phyloP scores from a whole-genome alignment of 2,888 invertebrate genomes.

The Apodemia mormo region DNA sequence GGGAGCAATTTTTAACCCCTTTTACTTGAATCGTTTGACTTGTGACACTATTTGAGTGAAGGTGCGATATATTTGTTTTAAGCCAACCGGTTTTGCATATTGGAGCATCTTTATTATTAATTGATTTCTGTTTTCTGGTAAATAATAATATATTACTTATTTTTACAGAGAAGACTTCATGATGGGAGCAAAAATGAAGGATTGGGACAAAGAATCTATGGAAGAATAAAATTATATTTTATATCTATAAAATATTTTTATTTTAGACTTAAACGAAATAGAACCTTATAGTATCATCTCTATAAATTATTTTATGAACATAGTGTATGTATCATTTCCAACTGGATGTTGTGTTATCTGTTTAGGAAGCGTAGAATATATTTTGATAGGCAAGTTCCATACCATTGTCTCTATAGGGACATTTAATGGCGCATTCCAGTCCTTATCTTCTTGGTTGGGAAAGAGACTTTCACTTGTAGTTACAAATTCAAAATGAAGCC shows the following conservation, averaged over 20 bases:
- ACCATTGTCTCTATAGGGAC: slow-evolving; percentile 98
- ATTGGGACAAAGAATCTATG: slow-evolving; percentile 91
- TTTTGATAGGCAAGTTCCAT: slow-evolving; percentile 97
- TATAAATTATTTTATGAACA: slow-evolving; percentile 51
- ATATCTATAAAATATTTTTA: slow-evolving; percentile 26
- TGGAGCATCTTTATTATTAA: no score
- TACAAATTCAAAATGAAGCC: slow-evolving; percentile 98
- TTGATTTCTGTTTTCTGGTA: no score
- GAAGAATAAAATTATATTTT: slow-evolving; percentile 59
- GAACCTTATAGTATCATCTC: slow-evolving; percentile 20
- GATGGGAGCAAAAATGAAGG: slow-evolving; percentile 93
- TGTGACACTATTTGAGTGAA: no score
- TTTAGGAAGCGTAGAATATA: slow-evolving; percentile 94
- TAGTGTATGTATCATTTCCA: slow-evolving; percentile 71
- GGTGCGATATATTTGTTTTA: no score
- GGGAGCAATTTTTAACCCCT: no score
- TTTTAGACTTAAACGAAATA: slow-evolving; percentile 24
- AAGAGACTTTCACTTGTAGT: slow-evolving; percentile 87
- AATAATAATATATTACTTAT: slow-evolving; percentile 54
- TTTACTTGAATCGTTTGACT: no score
- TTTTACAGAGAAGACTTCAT: slow-evolving; percentile 91
- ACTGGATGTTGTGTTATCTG: slow-evolving; percentile 87
- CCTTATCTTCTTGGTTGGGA: slow-evolving; percentile 79
- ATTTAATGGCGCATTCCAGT: slow-evolving; percentile 92
- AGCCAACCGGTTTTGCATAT: no score